Percentiles rank a stretch among this genome's conserved stretches.
These are phyloP conservation scores for Passer montanus DNA, from an alignment of 2,113 vertebrate species.

Conservation along the genomic window DNA sequence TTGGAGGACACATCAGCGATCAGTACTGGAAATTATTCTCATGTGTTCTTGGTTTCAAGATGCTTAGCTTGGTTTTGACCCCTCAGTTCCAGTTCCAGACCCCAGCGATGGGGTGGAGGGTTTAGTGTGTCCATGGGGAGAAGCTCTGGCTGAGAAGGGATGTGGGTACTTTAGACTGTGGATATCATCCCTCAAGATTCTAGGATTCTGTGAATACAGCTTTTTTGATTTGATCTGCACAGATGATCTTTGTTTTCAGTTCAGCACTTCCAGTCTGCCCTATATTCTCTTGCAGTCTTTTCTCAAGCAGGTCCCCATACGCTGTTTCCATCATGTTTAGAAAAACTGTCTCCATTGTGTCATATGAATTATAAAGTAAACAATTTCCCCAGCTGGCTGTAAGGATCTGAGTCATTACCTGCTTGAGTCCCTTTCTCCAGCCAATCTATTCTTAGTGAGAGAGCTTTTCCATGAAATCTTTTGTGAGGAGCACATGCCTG, in stretches of 20 bases:
- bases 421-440: not conserved
- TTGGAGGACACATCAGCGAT: conserved; percentile 93
- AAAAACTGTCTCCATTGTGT: not conserved
- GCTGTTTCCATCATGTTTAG: not conserved
- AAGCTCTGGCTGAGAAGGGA: not conserved
- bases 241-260: not conserved
- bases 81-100: not conserved
- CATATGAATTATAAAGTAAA: not conserved
- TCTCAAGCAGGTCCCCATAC: not conserved
- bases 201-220: not conserved
- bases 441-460: not conserved
- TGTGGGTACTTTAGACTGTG: not conserved
- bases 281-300: not conserved
- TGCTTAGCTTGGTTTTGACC: not conserved
- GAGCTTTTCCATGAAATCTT: not conserved
- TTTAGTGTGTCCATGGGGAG: rapidly evolving
- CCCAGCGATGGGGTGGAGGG: not conserved
- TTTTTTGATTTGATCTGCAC: not conserved
- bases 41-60: not conserved
- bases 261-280: not conserved
- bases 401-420: not conserved
- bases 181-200: not conserved
- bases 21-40: conserved; percentile 44
- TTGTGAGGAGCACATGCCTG: not conserved
- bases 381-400: not conserved